These are phyloP conservation scores for Pelodiscus sinensis DNA, from an alignment of 2,113 vertebrate species.

Conservation along the genomic window DNA sequence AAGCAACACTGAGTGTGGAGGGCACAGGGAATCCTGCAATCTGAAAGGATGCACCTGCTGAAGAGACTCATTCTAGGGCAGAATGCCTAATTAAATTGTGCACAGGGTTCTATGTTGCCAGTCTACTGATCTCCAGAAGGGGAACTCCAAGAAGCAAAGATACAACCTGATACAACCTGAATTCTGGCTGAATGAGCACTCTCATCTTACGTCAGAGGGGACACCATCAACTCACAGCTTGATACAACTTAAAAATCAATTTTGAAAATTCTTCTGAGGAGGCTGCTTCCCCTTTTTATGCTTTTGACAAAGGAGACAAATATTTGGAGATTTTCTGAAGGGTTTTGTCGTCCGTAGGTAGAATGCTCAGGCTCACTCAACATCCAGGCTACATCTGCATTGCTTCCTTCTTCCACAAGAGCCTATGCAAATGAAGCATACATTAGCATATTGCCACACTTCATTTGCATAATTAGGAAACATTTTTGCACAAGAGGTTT, in stretches of 20 bases:
- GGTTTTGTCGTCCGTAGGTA: neutral
- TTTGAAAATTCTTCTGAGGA: neutral
- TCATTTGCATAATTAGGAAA: too few relatives aligned
- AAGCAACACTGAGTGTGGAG: neutral
- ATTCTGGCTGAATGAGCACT: too few relatives aligned
- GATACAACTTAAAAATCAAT: neutral
- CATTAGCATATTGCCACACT: too few relatives aligned
- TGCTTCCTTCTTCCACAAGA: too few relatives aligned
- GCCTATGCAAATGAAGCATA: too few relatives aligned
- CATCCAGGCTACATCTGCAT: neutral
- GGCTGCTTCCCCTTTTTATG: too few relatives aligned
- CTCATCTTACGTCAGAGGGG: neutral
- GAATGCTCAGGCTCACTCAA: neutral
- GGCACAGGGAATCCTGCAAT: too few relatives aligned
- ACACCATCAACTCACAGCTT: neutral
- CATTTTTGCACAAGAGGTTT: too few relatives aligned
- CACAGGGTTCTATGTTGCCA: neutral
- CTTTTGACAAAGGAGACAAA: neutral
- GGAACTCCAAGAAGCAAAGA: neutral
- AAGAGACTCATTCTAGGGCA: neutral
- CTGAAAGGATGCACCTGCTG: neutral
- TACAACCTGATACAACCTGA: neutral
- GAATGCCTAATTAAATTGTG: neutral
- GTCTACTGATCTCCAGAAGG: neutral
- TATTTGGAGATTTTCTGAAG: neutral